phyloP scores from a whole-genome alignment of 2,113 vertebrate species.

The Cricetomys ansorgei region DNA sequence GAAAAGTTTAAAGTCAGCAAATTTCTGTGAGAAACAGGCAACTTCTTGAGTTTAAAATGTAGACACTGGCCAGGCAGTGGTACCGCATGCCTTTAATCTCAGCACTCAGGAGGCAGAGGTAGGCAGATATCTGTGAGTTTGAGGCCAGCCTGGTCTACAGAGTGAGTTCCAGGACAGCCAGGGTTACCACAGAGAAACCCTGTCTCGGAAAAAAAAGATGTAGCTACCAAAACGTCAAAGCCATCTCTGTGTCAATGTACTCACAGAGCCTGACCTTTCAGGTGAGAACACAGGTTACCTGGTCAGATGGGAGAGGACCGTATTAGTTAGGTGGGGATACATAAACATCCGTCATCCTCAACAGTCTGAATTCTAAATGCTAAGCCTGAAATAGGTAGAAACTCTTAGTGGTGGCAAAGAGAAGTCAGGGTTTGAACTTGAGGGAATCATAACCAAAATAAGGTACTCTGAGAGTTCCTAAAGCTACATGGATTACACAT shows the following conservation, averaged over 20 bases:
- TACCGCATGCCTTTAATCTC: no score
- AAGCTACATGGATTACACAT: neutral
- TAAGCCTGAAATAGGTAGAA: conserved; percentile 25
- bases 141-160: no score
- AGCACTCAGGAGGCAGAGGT: no score
- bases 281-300: conserved; percentile 4
- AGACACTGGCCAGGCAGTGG: no score
- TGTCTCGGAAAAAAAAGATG: no score
- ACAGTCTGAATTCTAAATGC: neutral
- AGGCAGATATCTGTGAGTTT: no score
- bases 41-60: conserved; percentile 45
- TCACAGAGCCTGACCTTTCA: neutral
- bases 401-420: neutral
- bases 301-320: neutral
- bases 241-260: neutral
- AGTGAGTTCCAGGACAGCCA: no score
- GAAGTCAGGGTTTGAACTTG: neutral
- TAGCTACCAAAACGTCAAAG: neutral
- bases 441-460: neutral
- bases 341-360: neutral
- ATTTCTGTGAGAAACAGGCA: conserved; percentile 32
- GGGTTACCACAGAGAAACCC: no score
- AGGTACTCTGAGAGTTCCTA: neutral
- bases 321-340: neutral
- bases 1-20: neutral